Evolutionary conservation across 2,888 invertebrate species (phyloP), one percentile per base, ranked within the genome.

Genomic region (Meteorus colon): DNA sequence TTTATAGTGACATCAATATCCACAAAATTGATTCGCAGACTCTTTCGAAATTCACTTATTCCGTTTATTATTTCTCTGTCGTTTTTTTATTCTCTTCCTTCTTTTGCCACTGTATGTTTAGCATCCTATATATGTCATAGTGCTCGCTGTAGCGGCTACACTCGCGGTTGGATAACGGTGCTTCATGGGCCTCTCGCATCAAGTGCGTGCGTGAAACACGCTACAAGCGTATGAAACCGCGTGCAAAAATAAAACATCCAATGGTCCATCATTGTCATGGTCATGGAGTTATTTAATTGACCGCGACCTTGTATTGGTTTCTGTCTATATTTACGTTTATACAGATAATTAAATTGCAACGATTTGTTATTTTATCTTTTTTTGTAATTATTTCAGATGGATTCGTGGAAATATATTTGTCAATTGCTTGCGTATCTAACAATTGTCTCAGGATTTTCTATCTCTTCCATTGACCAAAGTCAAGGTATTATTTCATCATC

Each of bases 381-480:
- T 19, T 24, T 68, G 68, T 34, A 75, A 79, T 81, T 82, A 75
- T 88, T 87, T 62, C 86, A 89, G 89, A 89, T 89, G 89, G 82
- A 84, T 84, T 82, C 83, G 82, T 80, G 82, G 81, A 87, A 82
- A 79, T 81, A 79, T 80, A 77, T 86, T 68, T 84, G 83, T 82
- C 80, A 84, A 79, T 80, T 88, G 74, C 79, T 88, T 80, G 81
- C 83, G 78, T 82, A 86, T 74, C 78, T 86, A 67, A 82, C 85
- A 68, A 80, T 82, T 77, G 82, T 86, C 78, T 84, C 84, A 73
- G 86, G 85, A 75, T 84, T 86, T 80, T 84, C 87, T 76, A 78
- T 84, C 76, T 84, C 87, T 62, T 79, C 85, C 76, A 80, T 80
- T 34, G 79, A 81, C 67, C 80, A 82, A 45, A 72, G 79, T 77